Evolutionary conservation across 2,888 invertebrate species (phyloP), one percentile per base, ranked within the genome.

Genomic region (Tineola bisselliella): DNA sequence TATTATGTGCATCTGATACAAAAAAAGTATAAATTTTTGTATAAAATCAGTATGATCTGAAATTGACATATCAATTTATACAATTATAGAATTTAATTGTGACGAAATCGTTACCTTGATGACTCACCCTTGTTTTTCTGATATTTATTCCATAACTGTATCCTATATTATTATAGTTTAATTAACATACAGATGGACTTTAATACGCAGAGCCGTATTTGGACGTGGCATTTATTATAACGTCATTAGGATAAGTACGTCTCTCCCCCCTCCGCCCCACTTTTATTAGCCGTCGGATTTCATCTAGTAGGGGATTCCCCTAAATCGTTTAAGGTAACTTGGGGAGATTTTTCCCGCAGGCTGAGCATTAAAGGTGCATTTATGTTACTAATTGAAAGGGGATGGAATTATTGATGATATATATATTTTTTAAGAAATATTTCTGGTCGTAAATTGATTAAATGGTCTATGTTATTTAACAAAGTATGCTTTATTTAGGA

Each of bases 281-380:
- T 64, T 65, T 66, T 67, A 68, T 71, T 69, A 71, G 70, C 65
- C 48, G 44, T 33, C 18, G 48, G 62, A 62, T 60, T 72, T 76
- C 75, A 77, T 79, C 80, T 76, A 76, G 74, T 72, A 67, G 70
- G 61, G 65, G 63, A 69, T 66, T 74, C 77, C 78, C 81, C 79
- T 72, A 77, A 81, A 82, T 76, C 81, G 79, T 75, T 82, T 77
- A 77, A 79, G 81, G 56, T 54, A 61, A 38, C 58, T 60, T 31
- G 33, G 33, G 61, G 61, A 62, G 63, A 66, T 77, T 81, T 79
- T 77, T 79, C 75, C 74, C 70, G 64, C 68, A 71, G 72, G 73
- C 71, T 69, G 73, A 71, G 75, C 74, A 77, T 79, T 77, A 77
- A 76, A 80, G 76, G 79, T 79, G 80, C 81, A 79, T 82, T 82